These are phyloP conservation scores for Caenorhabditis tropicalis DNA, from an alignment of 1,140 invertebrate genomes.

Conservation along the genomic window DNA sequence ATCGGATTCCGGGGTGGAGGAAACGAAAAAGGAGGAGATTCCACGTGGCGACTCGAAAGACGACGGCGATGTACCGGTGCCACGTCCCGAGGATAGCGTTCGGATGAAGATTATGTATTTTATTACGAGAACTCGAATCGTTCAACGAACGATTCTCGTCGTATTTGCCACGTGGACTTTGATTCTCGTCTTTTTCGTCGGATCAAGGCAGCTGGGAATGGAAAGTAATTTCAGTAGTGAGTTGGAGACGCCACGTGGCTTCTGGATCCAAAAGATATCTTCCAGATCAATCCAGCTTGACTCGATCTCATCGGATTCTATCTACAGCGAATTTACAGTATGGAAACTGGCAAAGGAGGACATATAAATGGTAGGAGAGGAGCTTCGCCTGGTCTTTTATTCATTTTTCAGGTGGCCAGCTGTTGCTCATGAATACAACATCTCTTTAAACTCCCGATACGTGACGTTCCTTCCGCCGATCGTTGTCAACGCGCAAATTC, in stretches of 20 bases:
- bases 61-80: not conserved
- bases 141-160: slow-evolving; percentile 53
- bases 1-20: slow-evolving; percentile 42
- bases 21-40: not conserved
- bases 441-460: slow-evolving; percentile 65
- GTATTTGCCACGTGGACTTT: slow-evolving; percentile 61
- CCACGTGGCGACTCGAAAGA: slow-evolving; percentile 44
- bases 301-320: slow-evolving; percentile 1
- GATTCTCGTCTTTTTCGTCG: slow-evolving; percentile 55
- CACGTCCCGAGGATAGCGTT: slow-evolving; percentile 24
- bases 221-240: slow-evolving; percentile 23
- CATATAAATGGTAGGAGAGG: slow-evolving; percentile 19
- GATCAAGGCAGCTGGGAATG: slow-evolving; percentile 1
- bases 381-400: not conserved
- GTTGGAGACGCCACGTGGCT: not conserved
- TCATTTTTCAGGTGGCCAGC: slow-evolving; percentile 63
- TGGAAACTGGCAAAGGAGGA: slow-evolving; percentile 62
- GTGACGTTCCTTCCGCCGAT: slow-evolving; percentile 68
- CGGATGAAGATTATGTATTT: slow-evolving; percentile 46
- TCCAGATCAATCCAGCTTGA: slow-evolving; percentile 3
- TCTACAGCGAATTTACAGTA: slow-evolving; percentile 13
- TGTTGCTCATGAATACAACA: slow-evolving; percentile 63
- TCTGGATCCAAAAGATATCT: not conserved
- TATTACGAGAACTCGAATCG: slow-evolving; percentile 51
- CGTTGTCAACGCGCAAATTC: slow-evolving; percentile 57